Evolutionary conservation across 2,113 vertebrate species (phyloP), one percentile per base, ranked within the genome.

Genomic region (Tachysurus fulvidraco): DNA sequence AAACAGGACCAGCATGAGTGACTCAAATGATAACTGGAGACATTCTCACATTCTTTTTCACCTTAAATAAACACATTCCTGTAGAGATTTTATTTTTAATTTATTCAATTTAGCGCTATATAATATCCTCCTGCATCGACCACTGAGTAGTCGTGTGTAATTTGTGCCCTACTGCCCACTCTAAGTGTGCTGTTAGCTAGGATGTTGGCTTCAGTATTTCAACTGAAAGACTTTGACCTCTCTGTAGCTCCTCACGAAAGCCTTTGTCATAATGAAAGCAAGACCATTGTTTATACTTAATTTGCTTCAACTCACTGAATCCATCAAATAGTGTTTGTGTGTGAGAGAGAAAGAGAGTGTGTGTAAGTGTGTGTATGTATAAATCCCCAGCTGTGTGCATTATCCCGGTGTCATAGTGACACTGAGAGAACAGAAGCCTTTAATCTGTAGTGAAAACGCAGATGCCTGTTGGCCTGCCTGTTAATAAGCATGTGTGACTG

Each of bases 371-470:
- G 67, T 76, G 28, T 52, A 73, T 50, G 60, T 80, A 5, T 16
- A 19, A 2, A 17, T 86, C 21, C 19, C 62, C 77, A 81, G 62
- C 54, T 71, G 79, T 85, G 73, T 64, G 80, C 59, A 60, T 83
- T 59, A 52, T 87, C n/a, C 41, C 16, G 62, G 77, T 76, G 79
- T 82, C 69, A 64, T 87, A n/a, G 80, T 82, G 69, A 87, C 44
- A 21, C 65, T 74, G 52, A 44, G 62, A 81, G 77, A 80, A 86
- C 77, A 86, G 55, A 82, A 50, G 67, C 85, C 78, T 87, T 74
- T 74, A 71, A 86, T 86, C 36, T 62, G 78, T 60, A 11, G 17
- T 81, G 52, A 73, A 71, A 50, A 87, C 2, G 8, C 30, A 71
- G 84, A 69, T 67, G 52, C n/a, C n/a, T 76, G 86, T 54, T 74